phyloP scores from a whole-genome alignment of 2,113 vertebrate genomes.

The Propithecus coquereli region DNA sequence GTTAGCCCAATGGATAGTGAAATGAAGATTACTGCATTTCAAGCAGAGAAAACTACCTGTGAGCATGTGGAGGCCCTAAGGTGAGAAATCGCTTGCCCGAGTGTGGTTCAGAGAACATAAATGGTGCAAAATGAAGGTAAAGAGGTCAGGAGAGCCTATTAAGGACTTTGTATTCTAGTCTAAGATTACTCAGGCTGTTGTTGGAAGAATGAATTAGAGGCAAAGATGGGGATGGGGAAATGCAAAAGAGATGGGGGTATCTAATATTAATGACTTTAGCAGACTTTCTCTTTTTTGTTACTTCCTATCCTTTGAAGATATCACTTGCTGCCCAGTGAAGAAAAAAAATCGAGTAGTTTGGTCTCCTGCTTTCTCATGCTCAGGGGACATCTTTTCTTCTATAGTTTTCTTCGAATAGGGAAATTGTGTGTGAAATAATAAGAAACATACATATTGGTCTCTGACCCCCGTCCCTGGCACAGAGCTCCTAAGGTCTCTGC shows the following conservation, averaged over 20 bases:
- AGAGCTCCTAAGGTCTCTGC: neutral
- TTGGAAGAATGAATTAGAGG: neutral
- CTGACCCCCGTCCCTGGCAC: too few species aligned
- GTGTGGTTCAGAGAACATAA: neutral
- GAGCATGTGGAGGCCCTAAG: neutral
- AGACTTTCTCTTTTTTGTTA: neutral
- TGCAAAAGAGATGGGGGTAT: rapidly evolving
- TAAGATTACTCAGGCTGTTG: neutral
- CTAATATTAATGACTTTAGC: neutral
- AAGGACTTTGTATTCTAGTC: neutral
- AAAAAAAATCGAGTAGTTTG: neutral
- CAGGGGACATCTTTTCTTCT: neutral
- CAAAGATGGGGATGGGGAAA: neutral
- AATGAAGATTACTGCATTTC: neutral
- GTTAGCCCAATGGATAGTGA: neutral
- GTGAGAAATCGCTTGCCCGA: neutral
- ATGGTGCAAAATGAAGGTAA: neutral
- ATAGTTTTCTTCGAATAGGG: neutral
- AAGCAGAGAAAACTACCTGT: neutral
- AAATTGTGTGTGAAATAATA: neutral
- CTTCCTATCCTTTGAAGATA: neutral
- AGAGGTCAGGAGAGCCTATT: neutral
- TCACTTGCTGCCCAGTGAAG: neutral
- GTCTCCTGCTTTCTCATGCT: neutral
- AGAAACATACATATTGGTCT: neutral